Percentiles rank a stretch among this genome's conserved stretches.
These are phyloP conservation scores for Drosophila neonasuta DNA, from an alignment of 2,888 invertebrate genomes.

Conservation along the genomic window DNA sequence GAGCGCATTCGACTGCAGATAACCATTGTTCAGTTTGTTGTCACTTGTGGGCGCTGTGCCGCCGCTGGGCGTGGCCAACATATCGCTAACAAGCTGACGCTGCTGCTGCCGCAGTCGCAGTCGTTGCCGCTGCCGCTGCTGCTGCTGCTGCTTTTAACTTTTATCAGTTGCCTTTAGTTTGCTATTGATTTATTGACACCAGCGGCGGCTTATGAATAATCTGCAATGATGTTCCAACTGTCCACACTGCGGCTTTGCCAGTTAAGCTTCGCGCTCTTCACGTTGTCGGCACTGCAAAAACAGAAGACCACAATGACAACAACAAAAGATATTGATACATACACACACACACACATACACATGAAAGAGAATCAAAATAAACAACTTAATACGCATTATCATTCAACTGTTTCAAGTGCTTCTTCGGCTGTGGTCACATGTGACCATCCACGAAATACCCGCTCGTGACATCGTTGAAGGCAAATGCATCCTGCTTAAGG, in stretches of 20 bases:
- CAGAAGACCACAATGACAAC: neutral
- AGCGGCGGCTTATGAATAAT: slow-evolving; percentile 28
- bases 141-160: slow-evolving; percentile 6
- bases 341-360: neutral
- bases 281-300: slow-evolving; percentile 46
- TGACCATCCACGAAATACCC: neutral
- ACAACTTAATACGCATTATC: neutral
- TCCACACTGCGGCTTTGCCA: slow-evolving; percentile 4
- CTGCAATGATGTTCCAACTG: slow-evolving; percentile 13
- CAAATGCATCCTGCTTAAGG: neutral
- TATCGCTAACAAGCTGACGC: slow-evolving; percentile 37
- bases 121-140: slow-evolving; percentile 23
- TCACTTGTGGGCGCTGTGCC: slow-evolving; percentile 45
- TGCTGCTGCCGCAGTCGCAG: slow-evolving; percentile 3
- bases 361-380: neutral
- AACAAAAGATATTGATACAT: neutral
- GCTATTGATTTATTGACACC: slow-evolving; percentile 32
- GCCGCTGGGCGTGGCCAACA: slow-evolving; percentile 59
- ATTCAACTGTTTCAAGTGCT: neutral
- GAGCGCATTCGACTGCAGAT: slow-evolving; percentile 67
- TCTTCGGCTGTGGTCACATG: slow-evolving; percentile 2
- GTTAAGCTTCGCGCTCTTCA: slow-evolving; percentile 22
- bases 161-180: slow-evolving; percentile 6
- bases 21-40: slow-evolving; percentile 81
- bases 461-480: neutral